These are phyloP conservation scores for Gnatocerus cornutus DNA, from an alignment of 2,888 invertebrate genomes.

Conservation along the genomic window DNA sequence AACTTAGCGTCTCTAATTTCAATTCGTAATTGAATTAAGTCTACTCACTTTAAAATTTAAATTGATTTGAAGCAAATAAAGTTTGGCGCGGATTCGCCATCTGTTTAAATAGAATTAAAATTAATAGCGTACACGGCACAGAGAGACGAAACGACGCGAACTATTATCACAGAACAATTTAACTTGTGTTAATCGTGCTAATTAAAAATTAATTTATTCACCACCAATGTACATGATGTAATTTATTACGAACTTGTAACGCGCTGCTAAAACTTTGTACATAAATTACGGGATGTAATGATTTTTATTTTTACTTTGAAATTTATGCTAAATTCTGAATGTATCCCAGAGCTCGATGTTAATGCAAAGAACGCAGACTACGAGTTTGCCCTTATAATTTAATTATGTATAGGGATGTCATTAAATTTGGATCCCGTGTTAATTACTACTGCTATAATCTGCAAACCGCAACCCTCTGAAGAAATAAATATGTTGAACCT, in stretches of 20 bases:
- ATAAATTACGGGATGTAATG: slow-evolving; percentile 42
- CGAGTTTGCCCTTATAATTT: slow-evolving; percentile 32
- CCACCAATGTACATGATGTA: slow-evolving; percentile 45
- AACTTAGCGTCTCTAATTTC: slow-evolving; percentile 30
- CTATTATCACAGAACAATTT: slow-evolving; percentile 48
- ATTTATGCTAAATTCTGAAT: slow-evolving; percentile 45
- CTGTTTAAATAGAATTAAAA: slow-evolving; percentile 44
- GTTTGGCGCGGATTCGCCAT: slow-evolving; percentile 27
- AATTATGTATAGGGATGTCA: slow-evolving; percentile 43
- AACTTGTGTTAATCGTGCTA: slow-evolving; percentile 47
- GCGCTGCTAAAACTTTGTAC: slow-evolving; percentile 43
- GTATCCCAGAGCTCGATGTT: slow-evolving; percentile 40
- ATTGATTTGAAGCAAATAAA: slow-evolving; percentile 38
- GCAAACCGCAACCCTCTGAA: slow-evolving; percentile 16
- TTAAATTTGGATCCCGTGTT: slow-evolving; percentile 40
- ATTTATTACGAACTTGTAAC: slow-evolving; percentile 46
- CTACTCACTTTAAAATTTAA: slow-evolving; percentile 43
- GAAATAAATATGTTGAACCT: no score
- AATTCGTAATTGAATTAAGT: slow-evolving; percentile 40
- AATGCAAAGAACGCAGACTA: slow-evolving; percentile 37
- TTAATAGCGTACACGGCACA: slow-evolving; percentile 30
- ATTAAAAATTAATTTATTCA: slow-evolving; percentile 50
- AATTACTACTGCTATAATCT: slow-evolving; percentile 37
- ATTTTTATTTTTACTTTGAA: slow-evolving; percentile 48
- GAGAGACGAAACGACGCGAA: slow-evolving; percentile 34